A percentile compares a stretch with the other conserved stretches of the same genome.
These are phyloP conservation scores for Thera britannica DNA, from an alignment of 2,888 invertebrate species.

Conservation along the genomic window DNA sequence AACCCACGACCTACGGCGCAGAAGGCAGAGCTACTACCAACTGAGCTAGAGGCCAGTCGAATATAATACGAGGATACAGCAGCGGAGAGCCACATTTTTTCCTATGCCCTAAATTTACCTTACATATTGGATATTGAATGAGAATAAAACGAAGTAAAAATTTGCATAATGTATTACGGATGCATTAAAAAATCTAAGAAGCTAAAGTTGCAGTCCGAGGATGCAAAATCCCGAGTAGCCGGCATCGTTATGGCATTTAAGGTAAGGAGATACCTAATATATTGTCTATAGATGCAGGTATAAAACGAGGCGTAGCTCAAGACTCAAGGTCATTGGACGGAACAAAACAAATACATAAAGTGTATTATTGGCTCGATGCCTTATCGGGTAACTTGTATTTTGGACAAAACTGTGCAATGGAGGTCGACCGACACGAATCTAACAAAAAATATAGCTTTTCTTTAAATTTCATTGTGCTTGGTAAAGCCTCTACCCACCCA, in stretches of 20 bases:
- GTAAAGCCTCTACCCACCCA: background rate
- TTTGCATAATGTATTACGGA: too few species aligned
- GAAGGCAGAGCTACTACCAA: too few species aligned
- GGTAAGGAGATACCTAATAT: background rate
- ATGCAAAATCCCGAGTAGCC: too few species aligned
- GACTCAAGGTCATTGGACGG: conserved; percentile 53
- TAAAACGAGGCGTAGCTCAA: background rate
- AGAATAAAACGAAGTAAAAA: too few species aligned
- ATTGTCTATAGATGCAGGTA: background rate
- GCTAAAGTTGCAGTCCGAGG: too few species aligned
- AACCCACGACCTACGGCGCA: too few species aligned
- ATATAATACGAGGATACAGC: too few species aligned
- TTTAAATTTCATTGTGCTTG: background rate
- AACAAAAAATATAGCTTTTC: background rate
- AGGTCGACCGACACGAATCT: conserved; percentile 5
- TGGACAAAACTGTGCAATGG: conserved; percentile 36
- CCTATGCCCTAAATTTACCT: too few species aligned
- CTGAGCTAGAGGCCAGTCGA: too few species aligned
- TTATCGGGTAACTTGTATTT: conserved; percentile 60
- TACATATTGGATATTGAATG: too few species aligned
- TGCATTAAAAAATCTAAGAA: too few species aligned
- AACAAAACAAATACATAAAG: conserved; percentile 49
- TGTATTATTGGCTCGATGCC: conserved; percentile 48
- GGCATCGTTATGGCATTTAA: background rate
- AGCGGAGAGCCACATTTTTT: too few species aligned